Base-by-base conservation (phyloP, 2,113 vertebrate species). In the Fregetta grallaria region DNA sequence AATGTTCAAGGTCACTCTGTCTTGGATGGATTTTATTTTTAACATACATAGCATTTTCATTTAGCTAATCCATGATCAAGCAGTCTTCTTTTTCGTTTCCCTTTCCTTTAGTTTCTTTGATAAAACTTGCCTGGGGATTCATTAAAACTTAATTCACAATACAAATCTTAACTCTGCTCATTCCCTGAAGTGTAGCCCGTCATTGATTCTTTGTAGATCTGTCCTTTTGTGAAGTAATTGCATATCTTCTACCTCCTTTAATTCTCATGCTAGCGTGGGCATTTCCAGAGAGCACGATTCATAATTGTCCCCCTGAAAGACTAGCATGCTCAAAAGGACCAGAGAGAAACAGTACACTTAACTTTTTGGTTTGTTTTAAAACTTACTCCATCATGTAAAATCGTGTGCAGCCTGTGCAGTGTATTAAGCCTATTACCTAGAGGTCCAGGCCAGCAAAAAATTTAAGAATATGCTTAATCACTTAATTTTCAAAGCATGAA, bases 61-160 rank as follows among this genome's bases (percentile, higher is more conserved):
- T 94, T 90, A 65, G 45, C 67, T 96, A 83, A 73, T 86, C 82
- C 30, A 32, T 82, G 61, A 95, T 84, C 56, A 76, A 92, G 44
- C 15, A 85, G 38, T 50, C 15, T 0, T 61, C 14, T 75, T 86
- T 81, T 58, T 67, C 44, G 71, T 66, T 90, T 88, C 15, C 2
- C 5, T 78, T 86, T 49, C 19, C 26, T 83, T 83, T 47, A 29
- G 16, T 92, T 91, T 84, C 76, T 92, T 78, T 91, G 88, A 72
- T 95, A 92, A 92, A 95, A 84, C 73, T 97, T 95, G 80, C 76
- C 76, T 2, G 1, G 83, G 80, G 88, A 75, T 88, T 94, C 83
- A 89, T 97, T 95, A 96, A 95, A 92, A 82, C 92, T 84, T 91
- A 92, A 91, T 94, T 93, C 94, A 91, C 53, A 75, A 40, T 94